Evolutionary conservation across 2,113 vertebrate genomes (phyloP).

Genomic region (Ailuropoda melanoleuca): DNA sequence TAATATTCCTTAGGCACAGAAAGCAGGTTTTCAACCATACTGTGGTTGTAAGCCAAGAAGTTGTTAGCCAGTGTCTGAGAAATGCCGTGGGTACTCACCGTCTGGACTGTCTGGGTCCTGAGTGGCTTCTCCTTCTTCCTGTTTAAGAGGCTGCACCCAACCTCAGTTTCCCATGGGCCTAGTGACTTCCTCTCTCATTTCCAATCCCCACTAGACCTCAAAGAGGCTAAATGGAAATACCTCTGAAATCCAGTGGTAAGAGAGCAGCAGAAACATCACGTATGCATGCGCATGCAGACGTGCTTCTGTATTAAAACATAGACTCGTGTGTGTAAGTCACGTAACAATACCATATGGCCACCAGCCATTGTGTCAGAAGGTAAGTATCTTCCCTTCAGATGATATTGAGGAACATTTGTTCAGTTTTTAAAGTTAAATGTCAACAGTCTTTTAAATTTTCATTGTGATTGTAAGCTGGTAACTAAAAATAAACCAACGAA

Average conservation of each 20-base stretch:
- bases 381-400: background rate
- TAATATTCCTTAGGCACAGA: background rate
- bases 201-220: background rate
- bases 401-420: background rate
- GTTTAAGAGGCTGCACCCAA: background rate
- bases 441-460: background rate
- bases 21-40: background rate
- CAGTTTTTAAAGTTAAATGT: constrained; percentile 13
- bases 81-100: fast-evolving
- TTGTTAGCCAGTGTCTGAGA: background rate
- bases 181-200: background rate
- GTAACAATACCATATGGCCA: background rate
- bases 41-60: background rate
- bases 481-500: background rate
- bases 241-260: background rate
- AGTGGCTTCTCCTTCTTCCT: background rate
- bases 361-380: background rate
- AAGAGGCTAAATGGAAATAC: background rate
- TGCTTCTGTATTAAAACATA: background rate
- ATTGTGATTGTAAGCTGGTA: background rate
- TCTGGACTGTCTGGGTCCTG: background rate
- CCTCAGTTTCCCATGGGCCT: background rate
- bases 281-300: fast-evolving
- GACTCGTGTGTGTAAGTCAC: background rate
- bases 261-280: background rate